Base-by-base conservation (phyloP, 1,140 invertebrate genomes). In the Microplitis demolitor region DNA sequence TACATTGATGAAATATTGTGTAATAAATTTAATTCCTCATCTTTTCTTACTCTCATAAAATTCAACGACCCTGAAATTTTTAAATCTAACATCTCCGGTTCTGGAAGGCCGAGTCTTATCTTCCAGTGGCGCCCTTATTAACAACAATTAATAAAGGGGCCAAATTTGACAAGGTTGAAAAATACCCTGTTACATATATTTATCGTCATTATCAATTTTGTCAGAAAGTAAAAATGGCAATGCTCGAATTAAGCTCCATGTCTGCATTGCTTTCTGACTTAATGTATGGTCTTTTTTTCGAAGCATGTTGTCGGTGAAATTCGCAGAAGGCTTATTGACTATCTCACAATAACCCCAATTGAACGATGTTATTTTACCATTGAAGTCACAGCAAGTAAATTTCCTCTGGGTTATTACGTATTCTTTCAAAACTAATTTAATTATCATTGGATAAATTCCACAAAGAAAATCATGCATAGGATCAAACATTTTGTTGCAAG, bases 181-280 rank as follows among this genome's bases (percentile, higher is more conserved):
- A n/a, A n/a, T n/a, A n/a, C n/a, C n/a, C n/a, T n/a, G n/a, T n/a
- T n/a, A n/a, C 78, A 82, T 74, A 34, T 24, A 24, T 24, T 64
- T 50, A 75, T 82, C 71, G 37, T 54, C 56, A 39, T 45, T 45
- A 51, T 34, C 8, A 35, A 82, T 64, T 70, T 78, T 75, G 54
- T 71, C 72, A 16, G 69, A 13, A 16, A 79, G 13, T 31, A 80
- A 71, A 69, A 82, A 78, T 35, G 80, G 80, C 11, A 80, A 74
- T 39, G 61, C 62, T 74, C 77, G 56, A 0, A 72, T 69, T 4
- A 80, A 62, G 34, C 67, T 76, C 77, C 77, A 81, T 6, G 74
- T 74, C 74, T 82, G 80, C 71, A 75, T 77, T 31, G 73, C 80
- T 53, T 79, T 78, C 75, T 80, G 77, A 66, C 74, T 77, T 6